A percentile compares a stretch with the other conserved stretches of the same genome.
Conservation (phyloP, 2,888 invertebrate genomes). For the Ormia ochracea region DNA sequence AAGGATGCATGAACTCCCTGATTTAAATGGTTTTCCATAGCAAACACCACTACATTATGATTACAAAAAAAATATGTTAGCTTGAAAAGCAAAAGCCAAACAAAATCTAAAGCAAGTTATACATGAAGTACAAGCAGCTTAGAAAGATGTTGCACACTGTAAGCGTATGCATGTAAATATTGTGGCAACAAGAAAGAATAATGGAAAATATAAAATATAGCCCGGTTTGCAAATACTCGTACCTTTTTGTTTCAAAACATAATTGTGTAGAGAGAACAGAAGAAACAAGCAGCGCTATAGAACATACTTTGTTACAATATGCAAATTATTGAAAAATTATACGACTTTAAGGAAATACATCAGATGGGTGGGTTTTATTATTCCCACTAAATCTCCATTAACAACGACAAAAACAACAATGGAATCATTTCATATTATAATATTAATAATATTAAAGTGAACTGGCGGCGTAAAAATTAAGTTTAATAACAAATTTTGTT, state of each 20-base stretch:
- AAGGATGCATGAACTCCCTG: constrained; percentile 48
- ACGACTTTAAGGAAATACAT: constrained; percentile 47
- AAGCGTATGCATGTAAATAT: constrained; percentile 41
- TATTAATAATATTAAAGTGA: constrained; percentile 29
- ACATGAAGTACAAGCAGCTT: constrained; percentile 41
- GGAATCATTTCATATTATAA: constrained; percentile 24
- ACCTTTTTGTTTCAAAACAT: constrained; percentile 34
- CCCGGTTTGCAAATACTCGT: constrained; percentile 51
- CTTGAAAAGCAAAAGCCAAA: constrained; percentile 31
- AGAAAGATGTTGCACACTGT: constrained; percentile 36
- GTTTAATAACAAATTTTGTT: not conserved
- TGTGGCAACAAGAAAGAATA: constrained; percentile 18
- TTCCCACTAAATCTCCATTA: constrained; percentile 44
- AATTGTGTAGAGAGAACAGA: not conserved
- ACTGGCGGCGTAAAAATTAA: not conserved
- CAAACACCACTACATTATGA: constrained; percentile 48
- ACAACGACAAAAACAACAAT: constrained; percentile 6
- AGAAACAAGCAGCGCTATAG: not conserved
- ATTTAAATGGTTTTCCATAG: constrained; percentile 50
- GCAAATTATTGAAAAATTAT: constrained; percentile 53
- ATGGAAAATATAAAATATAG: constrained; percentile 27
- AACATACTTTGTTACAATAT: constrained; percentile 47
- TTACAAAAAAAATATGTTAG: constrained; percentile 29
- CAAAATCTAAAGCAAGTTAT: constrained; percentile 1
- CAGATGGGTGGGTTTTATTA: constrained; percentile 49